These are phyloP conservation scores for Drosophila suzukii DNA, from an alignment of 1,140 invertebrate genomes.

Conservation along the genomic window DNA sequence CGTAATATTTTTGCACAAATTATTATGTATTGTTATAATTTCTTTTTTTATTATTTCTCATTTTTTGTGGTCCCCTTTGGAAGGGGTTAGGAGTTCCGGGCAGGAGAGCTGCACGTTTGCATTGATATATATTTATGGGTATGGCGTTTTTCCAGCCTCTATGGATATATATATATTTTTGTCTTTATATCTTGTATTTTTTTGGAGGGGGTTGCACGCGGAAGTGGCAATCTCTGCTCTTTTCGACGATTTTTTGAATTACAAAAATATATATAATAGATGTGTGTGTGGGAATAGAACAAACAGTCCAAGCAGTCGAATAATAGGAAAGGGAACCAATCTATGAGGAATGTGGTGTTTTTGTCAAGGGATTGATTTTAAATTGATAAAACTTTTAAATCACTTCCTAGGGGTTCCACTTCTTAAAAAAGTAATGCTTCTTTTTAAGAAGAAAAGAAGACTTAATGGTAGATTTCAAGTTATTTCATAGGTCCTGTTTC, in stretches of 20 bases:
- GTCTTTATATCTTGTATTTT: background rate
- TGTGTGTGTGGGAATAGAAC: slow-evolving; percentile 25
- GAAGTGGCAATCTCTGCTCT: slow-evolving; percentile 28
- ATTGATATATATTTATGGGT: slow-evolving; percentile 40
- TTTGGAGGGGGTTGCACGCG: background rate
- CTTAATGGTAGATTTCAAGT: too few species aligned
- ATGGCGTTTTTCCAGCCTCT: background rate
- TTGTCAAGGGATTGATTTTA: too few species aligned
- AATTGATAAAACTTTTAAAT: too few species aligned
- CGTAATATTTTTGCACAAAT: slow-evolving; percentile 74
- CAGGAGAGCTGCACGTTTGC: slow-evolving; percentile 39
- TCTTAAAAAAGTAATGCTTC: too few species aligned
- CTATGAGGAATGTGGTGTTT: background rate
- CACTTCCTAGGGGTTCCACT: too few species aligned
- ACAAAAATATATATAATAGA: slow-evolving; percentile 26
- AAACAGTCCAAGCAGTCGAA: slow-evolving; percentile 52
- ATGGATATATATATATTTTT: slow-evolving; percentile 22
- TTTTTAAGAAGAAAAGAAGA: too few species aligned
- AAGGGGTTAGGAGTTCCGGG: slow-evolving; percentile 13
- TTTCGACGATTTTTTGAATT: slow-evolving; percentile 32
- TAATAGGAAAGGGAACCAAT: slow-evolving; percentile 11
- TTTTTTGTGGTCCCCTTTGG: slow-evolving; percentile 14
- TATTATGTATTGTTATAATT: slow-evolving; percentile 81
- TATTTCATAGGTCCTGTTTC: too few species aligned
- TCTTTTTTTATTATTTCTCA: slow-evolving; percentile 31